Base-by-base conservation (phyloP, 2,113 vertebrate genomes). In the Percopsis transmontana region DNA sequence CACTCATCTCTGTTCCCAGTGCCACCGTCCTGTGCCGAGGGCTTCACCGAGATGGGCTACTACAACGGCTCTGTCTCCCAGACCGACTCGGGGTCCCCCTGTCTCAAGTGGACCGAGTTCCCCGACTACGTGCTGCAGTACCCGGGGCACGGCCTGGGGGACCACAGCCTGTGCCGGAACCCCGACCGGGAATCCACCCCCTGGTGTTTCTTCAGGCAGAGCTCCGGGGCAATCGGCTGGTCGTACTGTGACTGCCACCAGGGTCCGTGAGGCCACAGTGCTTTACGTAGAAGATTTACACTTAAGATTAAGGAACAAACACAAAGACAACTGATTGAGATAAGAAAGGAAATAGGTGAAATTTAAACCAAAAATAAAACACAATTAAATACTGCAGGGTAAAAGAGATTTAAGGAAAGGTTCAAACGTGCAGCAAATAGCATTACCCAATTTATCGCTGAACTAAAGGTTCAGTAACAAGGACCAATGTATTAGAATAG, bases 181-280 rank as follows among this genome's bases (percentile, higher is more conserved):
- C 95, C 94, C 0, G 95, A 95, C 0, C 78, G 89, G 19, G 93
- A 92, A 65, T 2, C 47, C 1, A 84, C 68, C 0, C 94, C 94
- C 40, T 96, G 95, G 95, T 96, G 95, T 79, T 96, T 96, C 87
- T 92, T 91, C 83, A 86, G 92, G 1, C 93, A 94, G 41, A 76
- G 21, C 0, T 93, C 92, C 0, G 94, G 94, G 41, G 89, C 91
- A 12, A 89, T 95, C 0, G 71, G 91, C 64, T 96, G 95, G 95
- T 90, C 92, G 53, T 92, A 88, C 83, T 96, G 95, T 0, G 91
- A 95, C 85, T 95, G 95, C 57, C 90, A 88, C 54, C 92, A 93
- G 45, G 95, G 95, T 96, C 72, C 90, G 89, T 13, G 7, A 19
- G 53, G 15, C 21, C 20, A 9, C 15, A n/a, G n/a, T n/a, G n/a